phyloP scores from a whole-genome alignment of 2,113 vertebrate genomes.

The Hippocampus barbouri region DNA sequence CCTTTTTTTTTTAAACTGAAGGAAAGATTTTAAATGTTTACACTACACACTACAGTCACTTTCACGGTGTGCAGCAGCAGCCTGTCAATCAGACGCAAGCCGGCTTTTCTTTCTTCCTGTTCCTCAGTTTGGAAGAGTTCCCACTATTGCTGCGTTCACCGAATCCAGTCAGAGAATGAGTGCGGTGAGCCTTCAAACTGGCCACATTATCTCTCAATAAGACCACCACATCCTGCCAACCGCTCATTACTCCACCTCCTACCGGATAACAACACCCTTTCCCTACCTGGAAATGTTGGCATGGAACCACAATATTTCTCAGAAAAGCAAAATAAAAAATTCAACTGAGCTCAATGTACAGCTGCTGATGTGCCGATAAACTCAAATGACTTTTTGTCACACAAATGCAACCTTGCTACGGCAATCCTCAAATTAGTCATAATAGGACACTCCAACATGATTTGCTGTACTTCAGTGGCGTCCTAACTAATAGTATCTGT shows the following conservation, averaged over 20 bases:
- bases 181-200: background rate
- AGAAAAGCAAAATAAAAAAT: background rate
- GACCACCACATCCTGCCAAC: conserved; percentile 16
- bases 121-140: conserved; percentile 64
- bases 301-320: background rate
- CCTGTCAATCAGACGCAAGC: conserved; percentile 52
- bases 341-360: too few relatives aligned
- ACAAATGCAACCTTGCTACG: too few relatives aligned
- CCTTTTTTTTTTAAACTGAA: too few relatives aligned
- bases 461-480: too few relatives aligned
- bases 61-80: conserved; percentile 31
- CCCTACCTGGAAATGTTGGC: background rate
- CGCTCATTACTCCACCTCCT: background rate
- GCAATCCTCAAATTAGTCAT: too few relatives aligned
- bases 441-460: too few relatives aligned
- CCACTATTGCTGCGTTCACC: conserved; percentile 60
- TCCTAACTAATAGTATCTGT: too few relatives aligned
- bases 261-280: conserved; percentile 1
- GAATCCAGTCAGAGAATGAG: conserved; percentile 55
- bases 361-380: too few relatives aligned
- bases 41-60: background rate
- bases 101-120: conserved; percentile 28
- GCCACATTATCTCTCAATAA: conserved; percentile 25
- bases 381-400: too few relatives aligned
- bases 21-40: too few relatives aligned